Percentiles rank a stretch among this genome's conserved stretches.
These are phyloP conservation scores for Melipona bicolor DNA, from an alignment of 2,888 invertebrate genomes.

Conservation along the genomic window DNA sequence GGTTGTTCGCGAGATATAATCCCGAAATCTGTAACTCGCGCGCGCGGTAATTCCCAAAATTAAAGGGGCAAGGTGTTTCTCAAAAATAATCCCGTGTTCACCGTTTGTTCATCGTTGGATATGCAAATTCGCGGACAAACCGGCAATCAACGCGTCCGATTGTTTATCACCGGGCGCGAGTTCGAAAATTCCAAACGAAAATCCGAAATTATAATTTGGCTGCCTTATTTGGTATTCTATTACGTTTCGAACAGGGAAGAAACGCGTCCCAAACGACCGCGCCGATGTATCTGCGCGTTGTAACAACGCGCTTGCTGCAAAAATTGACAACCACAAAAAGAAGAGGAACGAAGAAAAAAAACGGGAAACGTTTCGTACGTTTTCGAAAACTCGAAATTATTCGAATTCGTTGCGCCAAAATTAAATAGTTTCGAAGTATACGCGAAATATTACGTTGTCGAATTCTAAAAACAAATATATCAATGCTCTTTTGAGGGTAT, in stretches of 20 bases:
- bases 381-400: background rate
- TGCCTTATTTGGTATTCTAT: conserved; percentile 10
- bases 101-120: background rate
- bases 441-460: background rate
- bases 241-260: background rate
- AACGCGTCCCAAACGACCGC: background rate
- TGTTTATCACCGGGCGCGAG: background rate
- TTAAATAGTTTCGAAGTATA: background rate
- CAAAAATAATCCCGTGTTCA: background rate
- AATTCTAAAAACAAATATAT: too few relatives aligned
- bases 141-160: background rate
- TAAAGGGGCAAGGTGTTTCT: too few relatives aligned
- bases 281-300: background rate
- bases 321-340: background rate
- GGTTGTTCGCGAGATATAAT: too few relatives aligned
- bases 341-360: background rate
- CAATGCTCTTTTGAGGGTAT: too few relatives aligned
- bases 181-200: background rate
- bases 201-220: background rate
- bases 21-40: too few relatives aligned
- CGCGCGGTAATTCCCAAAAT: too few relatives aligned
- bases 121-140: background rate
- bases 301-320: background rate
- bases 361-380: too few relatives aligned
- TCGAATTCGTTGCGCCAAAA: background rate